Evolutionary conservation across 2,797 vertebrate species (phyloP), one percentile per base, ranked within the genome.

Genomic region (Taeniopygia guttata): DNA sequence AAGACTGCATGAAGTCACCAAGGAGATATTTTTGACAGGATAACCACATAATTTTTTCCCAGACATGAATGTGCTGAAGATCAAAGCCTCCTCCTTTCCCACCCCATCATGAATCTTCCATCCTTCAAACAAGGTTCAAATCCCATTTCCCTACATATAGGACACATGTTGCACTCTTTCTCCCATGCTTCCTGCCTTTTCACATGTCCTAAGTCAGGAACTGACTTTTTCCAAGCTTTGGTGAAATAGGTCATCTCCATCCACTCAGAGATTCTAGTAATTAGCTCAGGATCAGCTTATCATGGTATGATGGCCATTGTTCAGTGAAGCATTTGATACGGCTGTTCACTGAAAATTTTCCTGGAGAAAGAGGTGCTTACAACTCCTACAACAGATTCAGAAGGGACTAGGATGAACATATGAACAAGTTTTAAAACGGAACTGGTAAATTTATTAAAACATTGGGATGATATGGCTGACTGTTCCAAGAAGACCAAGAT

Each of bases 121-220:
- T 27, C 13, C 43, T 58, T 49, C 67, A 55, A 60, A 42, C 10
- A 73, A 60, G 32, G 26, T 38, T 68, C 20, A 75, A 68, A 78
- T 84, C 30, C 45, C 27, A 23, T 3, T 18, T 55, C n/a, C 42
- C 58, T 54, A 21, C 12, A 67, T 9, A 16, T 3, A 22, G 25
- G 12, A 42, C n/a, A 43, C 1, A 2, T 0, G 3, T 3, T 38
- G 18, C 40, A 30, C 27, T 25, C 36, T n/a, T 73, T 40, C 51
- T 91, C 64, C 55, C 15, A 25, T 0, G 7, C 34, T 56, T 52
- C 40, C 59, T 79, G 25, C 16, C 27, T 36, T 51, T 55, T 74
- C 19, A 7, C 42, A 8, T 1, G 0, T 40, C 3, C 19, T 32
- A 55, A 67, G n/a, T 59, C 40, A 70, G 12, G 11, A 82, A 76